Base-by-base conservation (phyloP, 2,888 invertebrate species). In the Lasioglossum vierecki region DNA sequence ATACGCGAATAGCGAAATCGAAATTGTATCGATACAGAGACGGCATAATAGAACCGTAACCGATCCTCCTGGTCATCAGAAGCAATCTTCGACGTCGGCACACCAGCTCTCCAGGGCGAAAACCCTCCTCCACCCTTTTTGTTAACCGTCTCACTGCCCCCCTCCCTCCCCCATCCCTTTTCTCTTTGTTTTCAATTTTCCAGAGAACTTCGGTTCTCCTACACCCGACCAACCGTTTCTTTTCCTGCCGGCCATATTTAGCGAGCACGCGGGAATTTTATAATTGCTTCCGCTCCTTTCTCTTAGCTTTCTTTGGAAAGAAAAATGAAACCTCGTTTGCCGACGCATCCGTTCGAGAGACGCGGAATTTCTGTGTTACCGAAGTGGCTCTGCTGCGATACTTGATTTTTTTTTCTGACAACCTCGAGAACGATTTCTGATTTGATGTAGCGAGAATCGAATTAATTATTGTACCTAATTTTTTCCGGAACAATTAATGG, bases 1-100 rank as follows among this genome's bases (percentile, higher is more conserved):
- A 30, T 63, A 6, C 57, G 77, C 57, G 53, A 63, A 44, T n/a
- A 68, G 80, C 74, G 79, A 83, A 44, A 87, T 90, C 86, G 83
- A 86, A 90, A 90, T 88, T 88, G 88, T 87, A 90, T 90, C 86
- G 82, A 73, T 57, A 53, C 78, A 63, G 60, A 39, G 39, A 18
- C 53, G 68, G 68, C 60, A 88, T 88, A 88, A 87, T 84, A 73
- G 79, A 68, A 72, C 72, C 75, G 49, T 84, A 82, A 84, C 77
- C 66, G 53, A 63, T 80, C 30, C 49, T 68, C 26, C 22, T 26
- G 81, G 79, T 80, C 80, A 80, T 79, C 57, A 39, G 72, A 8
- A 15, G 44, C 73, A 71, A 79, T 82, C 84, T 75, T 77, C 80
- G 53, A 68, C 46, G 18, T 68, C 18, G 26, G 39, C 53, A 3